Evolutionary conservation across 53 echinoderm and acorn worm genomes (phyloP).

Genomic region (Henricia sp.): DNA sequence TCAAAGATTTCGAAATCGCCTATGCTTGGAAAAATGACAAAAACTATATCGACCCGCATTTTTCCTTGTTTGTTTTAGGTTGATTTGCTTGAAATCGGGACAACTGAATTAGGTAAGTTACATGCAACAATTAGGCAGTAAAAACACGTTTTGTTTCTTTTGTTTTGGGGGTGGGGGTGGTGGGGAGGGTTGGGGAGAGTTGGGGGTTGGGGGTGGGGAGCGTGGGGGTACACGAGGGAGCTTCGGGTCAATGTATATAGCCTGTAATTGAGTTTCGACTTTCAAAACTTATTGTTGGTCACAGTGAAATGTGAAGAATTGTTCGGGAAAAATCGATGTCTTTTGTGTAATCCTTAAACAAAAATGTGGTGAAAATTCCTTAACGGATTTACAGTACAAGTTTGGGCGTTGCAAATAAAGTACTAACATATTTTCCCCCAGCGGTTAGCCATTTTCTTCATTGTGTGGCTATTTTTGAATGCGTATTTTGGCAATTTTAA

Average conservation of each 20-base stretch:
- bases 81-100: constrained; percentile 26
- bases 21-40: neutral
- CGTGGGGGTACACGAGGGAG: neutral
- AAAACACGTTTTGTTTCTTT: neutral
- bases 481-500: constrained; percentile 1
- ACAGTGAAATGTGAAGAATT: too few species aligned
- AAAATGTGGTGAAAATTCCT: too few species aligned
- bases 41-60: neutral
- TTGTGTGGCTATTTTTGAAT: neutral
- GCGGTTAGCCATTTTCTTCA: neutral
- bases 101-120: constrained; percentile 27
- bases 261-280: neutral
- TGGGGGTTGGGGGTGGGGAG: neutral
- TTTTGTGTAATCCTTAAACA: too few species aligned
- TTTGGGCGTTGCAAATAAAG: neutral
- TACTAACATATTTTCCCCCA: neutral
- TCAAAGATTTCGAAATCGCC: neutral
- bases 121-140: neutral
- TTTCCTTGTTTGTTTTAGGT: neutral
- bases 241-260: neutral
- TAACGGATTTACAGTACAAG: neutral
- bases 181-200: neutral
- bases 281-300: neutral
- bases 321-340: too few species aligned
- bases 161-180: neutral